Conservation (phyloP, 2,113 vertebrate genomes). For the Apaloderma vittatum region DNA sequence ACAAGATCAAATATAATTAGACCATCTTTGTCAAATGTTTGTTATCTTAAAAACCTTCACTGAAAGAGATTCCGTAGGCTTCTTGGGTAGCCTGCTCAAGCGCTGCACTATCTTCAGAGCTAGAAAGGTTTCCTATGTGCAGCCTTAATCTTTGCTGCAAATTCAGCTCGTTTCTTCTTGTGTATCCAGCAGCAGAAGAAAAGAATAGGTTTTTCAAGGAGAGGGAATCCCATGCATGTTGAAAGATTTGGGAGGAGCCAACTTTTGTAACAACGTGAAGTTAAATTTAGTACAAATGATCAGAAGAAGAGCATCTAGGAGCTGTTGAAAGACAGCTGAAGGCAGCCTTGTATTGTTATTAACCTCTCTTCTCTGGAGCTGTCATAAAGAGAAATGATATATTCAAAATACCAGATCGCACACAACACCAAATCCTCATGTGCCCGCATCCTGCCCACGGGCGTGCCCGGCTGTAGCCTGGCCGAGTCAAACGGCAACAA, state of each 20-base stretch:
- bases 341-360: background rate
- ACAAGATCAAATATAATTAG: background rate
- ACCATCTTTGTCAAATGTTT: background rate
- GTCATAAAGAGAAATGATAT: background rate
- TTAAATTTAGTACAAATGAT: background rate
- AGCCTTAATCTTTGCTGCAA: background rate
- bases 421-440: background rate
- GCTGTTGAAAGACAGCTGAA: constrained; percentile 14
- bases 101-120: background rate
- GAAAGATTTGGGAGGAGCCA: constrained; percentile 54
- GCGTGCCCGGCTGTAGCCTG: background rate
- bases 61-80: background rate
- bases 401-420: background rate
- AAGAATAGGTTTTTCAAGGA: background rate
- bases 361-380: background rate
- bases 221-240: background rate
- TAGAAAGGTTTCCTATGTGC: background rate
- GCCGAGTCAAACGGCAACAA: background rate
- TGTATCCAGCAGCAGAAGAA: background rate
- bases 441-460: accelerated
- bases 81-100: background rate
- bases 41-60: background rate
- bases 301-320: background rate
- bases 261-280: background rate
- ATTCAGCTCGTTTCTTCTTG: background rate